Base-by-base conservation (phyloP, 2,888 invertebrate genomes). In the Alentia gelatinosa region DNA sequence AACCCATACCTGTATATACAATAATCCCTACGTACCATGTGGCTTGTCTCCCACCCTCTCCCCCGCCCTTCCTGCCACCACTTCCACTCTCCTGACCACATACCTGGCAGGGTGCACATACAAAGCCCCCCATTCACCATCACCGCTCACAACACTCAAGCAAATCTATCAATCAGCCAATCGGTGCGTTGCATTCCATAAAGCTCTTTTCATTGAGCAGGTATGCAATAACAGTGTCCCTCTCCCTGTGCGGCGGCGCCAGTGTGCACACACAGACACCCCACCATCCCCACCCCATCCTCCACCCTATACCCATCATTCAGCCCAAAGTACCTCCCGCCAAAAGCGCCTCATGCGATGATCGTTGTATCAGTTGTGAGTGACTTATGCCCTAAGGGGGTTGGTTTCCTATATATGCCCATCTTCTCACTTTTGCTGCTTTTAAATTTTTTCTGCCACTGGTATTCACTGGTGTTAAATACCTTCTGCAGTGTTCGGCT, bases 141-240 rank as follows among this genome's bases (percentile, higher is more conserved):
- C 35, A 35, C 35, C 79, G 37, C 79, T 39, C 79, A 35, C 79
- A 35, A 68, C 68, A 68, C 68, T 68, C 68, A 30, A 30, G 5
- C 26, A 68, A 30, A 68, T 68, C 79, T 39, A 79, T 35, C 79
- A 79, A 79, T 79, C 79, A 79, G 79, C 79, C 79, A 79, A 79
- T 79, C 79, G 19, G 37, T 39, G n/a, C 37, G 79, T 39, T 79
- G 23, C 79, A 79, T 79, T 79, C 79, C 79, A 79, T 79, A 79
- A 35, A 79, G 39, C 63, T n/a, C 26, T 26, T 63, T 63, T 63
- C 63, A 63, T 19, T 19, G 15, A 63, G 23, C 23, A 63, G 63
- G 63, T 63, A 63, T 63, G 63, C 63, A 63, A 63, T 63, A 63
- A 63, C 15, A 12, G n/a, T n/a, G 9, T 35, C 79, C 68, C 26